Evolutionary conservation across 1,140 invertebrate species (phyloP), one percentile per base, ranked within the genome.

Genomic region (Ooceraea biroi): DNA sequence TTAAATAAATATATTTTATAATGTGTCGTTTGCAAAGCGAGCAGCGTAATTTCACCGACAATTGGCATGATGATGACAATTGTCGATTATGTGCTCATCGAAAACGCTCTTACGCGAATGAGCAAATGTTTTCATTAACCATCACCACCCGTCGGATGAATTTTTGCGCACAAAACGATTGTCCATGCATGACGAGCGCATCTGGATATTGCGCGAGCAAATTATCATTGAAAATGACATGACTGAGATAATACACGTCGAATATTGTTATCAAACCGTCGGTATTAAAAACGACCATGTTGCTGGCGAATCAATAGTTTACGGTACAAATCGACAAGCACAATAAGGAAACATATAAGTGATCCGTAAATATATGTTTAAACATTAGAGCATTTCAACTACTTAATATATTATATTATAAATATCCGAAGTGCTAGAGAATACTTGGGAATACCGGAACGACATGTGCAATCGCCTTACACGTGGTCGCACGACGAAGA

Each of bases 191-290:
- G 48, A 10, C 50, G 41, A 71, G 27, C 25, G 25, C 27, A 57
- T 71, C 69, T 48, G 48, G 50, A 69, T 78, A 69, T 78, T 19
- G n/a, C n/a, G 14, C 41, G 41, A 46, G 1, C 36, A 27, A 71
- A 71, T 80, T 71, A 80, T 69, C 36, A 57, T 80, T 44, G 66
- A 71, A 80, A 80, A 71, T 71, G 65, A 46, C 76, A 46, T 69
- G 57, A 80, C 36, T 30, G 50, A 57, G 17, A 22, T 27, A 41
- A 69, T 57, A 17, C 50, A 8, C 48, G 22, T 55, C 50, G 27
- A 36, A 77, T 77, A 27, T 65, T 66, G 61, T 65, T 50, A 65
- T 5, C 65, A 77, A 17, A 4, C 12, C 19, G 14, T 22, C 30
- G 10, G 22, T 60, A 14, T 66, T 50, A 65, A 52, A 77, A 52